These are phyloP conservation scores for Lepidothrix coronata DNA, from an alignment of 2,113 vertebrate species.

Conservation along the genomic window DNA sequence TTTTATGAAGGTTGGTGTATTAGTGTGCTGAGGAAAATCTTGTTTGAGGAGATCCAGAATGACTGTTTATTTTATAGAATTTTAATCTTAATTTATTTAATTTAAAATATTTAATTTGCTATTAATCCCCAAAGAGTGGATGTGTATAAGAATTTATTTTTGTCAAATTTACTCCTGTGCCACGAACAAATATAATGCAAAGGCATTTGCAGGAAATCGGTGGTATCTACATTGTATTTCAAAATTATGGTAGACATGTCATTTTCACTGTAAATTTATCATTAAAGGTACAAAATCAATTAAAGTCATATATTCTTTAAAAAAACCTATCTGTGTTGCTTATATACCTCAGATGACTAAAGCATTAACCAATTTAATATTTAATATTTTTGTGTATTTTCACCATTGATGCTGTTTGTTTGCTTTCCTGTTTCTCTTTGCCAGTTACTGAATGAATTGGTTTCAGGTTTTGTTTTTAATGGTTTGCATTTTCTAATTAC, in stretches of 20 bases:
- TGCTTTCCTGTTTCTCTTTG: neutral
- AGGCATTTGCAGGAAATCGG: neutral
- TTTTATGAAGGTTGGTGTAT: neutral
- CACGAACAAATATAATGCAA: conserved; percentile 3
- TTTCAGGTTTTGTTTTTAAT: neutral
- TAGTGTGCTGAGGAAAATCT: neutral
- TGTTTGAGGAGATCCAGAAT: neutral
- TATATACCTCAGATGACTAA: conserved; percentile 36
- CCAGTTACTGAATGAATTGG: neutral
- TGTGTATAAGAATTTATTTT: conserved; percentile 14
- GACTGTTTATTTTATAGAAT: neutral
- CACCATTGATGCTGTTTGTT: neutral
- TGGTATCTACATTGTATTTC: conserved; percentile 31
- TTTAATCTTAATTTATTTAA: neutral
- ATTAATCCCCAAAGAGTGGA: neutral
- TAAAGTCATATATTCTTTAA: conserved; percentile 63
- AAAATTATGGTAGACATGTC: conserved; percentile 16
- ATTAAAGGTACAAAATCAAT: conserved; percentile 59
- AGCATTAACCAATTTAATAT: neutral
- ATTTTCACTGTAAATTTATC: conserved; percentile 66
- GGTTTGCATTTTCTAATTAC: neutral
- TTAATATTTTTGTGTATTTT: neutral
- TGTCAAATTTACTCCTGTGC: neutral
- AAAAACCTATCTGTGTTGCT: conserved; percentile 38
- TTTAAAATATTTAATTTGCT: neutral